Conservation (phyloP, 2,113 vertebrate species). For the Pogona vitticeps region DNA sequence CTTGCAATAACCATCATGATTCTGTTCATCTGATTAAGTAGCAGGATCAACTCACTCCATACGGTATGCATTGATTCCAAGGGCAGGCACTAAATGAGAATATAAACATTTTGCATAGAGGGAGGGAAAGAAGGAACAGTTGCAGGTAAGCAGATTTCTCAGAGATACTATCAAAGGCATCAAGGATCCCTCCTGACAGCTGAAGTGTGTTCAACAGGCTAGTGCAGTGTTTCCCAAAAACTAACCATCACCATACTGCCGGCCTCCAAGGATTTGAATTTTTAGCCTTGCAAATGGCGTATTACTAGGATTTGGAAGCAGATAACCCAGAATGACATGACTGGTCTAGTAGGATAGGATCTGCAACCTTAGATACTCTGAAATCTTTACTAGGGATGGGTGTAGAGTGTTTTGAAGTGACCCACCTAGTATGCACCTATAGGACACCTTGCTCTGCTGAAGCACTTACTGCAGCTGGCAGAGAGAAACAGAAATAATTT, state of each 20-base stretch:
- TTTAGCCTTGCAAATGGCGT: not conserved
- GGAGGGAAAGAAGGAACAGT: not conserved
- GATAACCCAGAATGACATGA: not conserved
- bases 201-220: constrained; percentile 22
- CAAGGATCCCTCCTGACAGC: not conserved
- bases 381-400: not conserved
- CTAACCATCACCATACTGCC: not conserved
- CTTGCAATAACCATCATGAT: not conserved
- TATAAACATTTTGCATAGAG: constrained; percentile 23
- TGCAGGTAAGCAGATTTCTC: not conserved
- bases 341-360: not conserved
- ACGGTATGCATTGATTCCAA: constrained; percentile 7
- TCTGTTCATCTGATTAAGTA: not conserved
- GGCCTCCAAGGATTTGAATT: not conserved
- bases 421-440: not conserved
- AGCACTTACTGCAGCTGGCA: not conserved
- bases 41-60: constrained; percentile 11
- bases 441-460: not conserved
- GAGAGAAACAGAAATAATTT: not conserved
- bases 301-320: not conserved
- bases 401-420: not conserved
- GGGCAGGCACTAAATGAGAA: constrained; percentile 27
- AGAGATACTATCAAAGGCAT: not conserved
- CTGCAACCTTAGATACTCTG: not conserved
- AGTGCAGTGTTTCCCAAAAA: constrained; percentile 22